Percentiles rank a stretch among this genome's conserved stretches.
Evolutionary conservation across 1,140 invertebrate species (phyloP).

Genomic region (Cherax quadricarinatus): DNA sequence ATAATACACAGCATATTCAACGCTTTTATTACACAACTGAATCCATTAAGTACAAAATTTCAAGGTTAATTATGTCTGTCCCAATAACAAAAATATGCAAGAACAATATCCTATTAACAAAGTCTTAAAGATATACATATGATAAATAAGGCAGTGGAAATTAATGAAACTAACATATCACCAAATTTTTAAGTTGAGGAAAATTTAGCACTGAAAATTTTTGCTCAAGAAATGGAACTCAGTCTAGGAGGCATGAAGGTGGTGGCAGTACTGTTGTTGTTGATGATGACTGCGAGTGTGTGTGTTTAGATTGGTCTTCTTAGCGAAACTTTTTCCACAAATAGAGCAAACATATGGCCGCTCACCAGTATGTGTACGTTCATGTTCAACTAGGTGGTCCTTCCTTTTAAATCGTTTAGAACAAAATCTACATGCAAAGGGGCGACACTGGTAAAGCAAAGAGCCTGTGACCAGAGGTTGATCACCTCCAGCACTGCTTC

Average conservation of each 20-base stretch:
- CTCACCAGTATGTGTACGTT: constrained; percentile 74
- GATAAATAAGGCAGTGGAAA: not conserved
- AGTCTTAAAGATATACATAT: not conserved
- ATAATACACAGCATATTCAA: constrained; percentile 22
- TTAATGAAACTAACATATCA: not conserved
- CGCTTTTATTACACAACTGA: constrained; percentile 47
- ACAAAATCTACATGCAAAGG: constrained; percentile 73
- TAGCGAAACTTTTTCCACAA: constrained; percentile 71
- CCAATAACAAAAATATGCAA: not conserved
- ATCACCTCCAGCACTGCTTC: constrained; percentile 29
- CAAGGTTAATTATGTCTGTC: not conserved
- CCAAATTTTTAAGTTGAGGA: not conserved
- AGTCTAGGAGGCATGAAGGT: constrained; percentile 53
- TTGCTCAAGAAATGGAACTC: not conserved
- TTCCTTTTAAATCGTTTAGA: constrained; percentile 73
- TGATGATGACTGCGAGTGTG: constrained; percentile 69
- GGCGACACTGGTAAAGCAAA: constrained; percentile 60
- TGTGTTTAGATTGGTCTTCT: constrained; percentile 69
- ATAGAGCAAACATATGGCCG: constrained; percentile 75
- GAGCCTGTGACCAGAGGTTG: constrained; percentile 45
- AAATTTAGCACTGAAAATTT: not conserved
- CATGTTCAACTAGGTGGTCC: constrained; percentile 73
- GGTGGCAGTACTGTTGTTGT: constrained; percentile 51
- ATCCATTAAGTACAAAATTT: constrained; percentile 45
- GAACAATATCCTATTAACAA: not conserved